Percentiles rank a stretch among this genome's conserved stretches.
Conservation (phyloP, 2,888 invertebrate genomes). For the Pterobdella sp. region DNA sequence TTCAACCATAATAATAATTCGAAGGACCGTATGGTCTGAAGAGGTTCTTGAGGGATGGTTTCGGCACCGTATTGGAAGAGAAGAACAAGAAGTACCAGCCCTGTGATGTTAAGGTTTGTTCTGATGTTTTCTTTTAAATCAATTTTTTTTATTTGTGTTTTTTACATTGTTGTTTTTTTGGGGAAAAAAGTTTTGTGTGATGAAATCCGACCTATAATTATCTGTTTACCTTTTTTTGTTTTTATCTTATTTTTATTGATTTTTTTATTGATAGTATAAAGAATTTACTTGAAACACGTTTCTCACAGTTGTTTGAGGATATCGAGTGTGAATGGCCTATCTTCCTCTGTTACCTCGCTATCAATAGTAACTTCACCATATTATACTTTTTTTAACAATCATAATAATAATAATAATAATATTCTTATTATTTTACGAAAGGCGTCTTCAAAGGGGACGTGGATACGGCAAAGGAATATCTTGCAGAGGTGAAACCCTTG, state of each 20-base stretch:
- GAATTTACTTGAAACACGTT: background rate
- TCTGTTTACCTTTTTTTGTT: background rate
- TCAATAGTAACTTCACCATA: conserved; percentile 64
- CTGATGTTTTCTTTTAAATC: background rate
- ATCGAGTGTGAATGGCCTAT: conserved; percentile 97
- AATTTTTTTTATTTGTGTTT: background rate
- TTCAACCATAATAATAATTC: no score
- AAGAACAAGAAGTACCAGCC: conserved; percentile 68
- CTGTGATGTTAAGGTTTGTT: conserved; percentile 71
- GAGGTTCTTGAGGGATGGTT: conserved; percentile 87
- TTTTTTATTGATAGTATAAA: background rate
- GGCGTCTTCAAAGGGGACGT: conserved; percentile 58
- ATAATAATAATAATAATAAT: background rate
- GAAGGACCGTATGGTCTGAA: conserved; percentile 81
- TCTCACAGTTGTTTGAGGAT: conserved; percentile 72
- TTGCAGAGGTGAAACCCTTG: conserved; percentile 70
- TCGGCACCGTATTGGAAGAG: conserved; percentile 78
- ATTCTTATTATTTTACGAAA: conserved; percentile 34
- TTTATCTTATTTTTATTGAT: background rate
- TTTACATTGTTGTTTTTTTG: background rate
- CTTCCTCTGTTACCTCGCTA: conserved; percentile 88
- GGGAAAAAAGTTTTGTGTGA: background rate
- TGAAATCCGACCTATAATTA: background rate
- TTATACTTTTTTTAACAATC: background rate
- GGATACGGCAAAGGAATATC: conserved; percentile 85